Evolutionary conservation across 1,140 invertebrate species (phyloP).

Genomic region (Drosophila micromelanica): DNA sequence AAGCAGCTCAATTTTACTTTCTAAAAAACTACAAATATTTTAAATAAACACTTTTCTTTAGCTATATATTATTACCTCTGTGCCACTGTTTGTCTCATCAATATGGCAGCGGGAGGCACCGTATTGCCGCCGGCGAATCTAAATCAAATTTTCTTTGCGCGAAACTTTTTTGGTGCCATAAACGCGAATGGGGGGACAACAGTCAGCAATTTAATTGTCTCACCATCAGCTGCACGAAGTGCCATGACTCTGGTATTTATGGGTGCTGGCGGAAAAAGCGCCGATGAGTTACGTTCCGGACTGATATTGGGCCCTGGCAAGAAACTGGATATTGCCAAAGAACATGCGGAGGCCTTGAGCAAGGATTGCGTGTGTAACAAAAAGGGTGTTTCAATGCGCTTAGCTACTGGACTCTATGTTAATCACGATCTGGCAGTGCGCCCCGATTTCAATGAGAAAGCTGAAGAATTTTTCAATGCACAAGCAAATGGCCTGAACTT

Average conservation of each 20-base stretch:
- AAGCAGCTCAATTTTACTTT: slow-evolving; percentile 9
- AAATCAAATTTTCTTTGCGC: slow-evolving; percentile 63
- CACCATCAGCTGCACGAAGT: slow-evolving; percentile 58
- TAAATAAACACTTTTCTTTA: not conserved
- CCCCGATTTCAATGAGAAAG: slow-evolving; percentile 50
- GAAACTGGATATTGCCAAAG: slow-evolving; percentile 54
- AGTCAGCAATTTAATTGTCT: slow-evolving; percentile 46
- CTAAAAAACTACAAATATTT: not conserved
- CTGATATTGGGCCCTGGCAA: slow-evolving; percentile 42
- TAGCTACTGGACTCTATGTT: slow-evolving; percentile 65
- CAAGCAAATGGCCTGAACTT: slow-evolving; percentile 85
- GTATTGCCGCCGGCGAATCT: slow-evolving; percentile 35
- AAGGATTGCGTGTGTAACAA: slow-evolving; percentile 43
- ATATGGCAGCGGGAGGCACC: slow-evolving; percentile 60
- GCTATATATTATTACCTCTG: not conserved
- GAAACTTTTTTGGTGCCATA: slow-evolving; percentile 56
- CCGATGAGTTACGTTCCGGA: slow-evolving; percentile 46
- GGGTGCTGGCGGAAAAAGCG: slow-evolving; percentile 48
- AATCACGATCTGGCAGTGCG: slow-evolving; percentile 38
- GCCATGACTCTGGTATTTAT: slow-evolving; percentile 66
- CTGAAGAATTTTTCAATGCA: slow-evolving; percentile 73
- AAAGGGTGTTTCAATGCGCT: slow-evolving; percentile 35
- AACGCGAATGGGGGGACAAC: slow-evolving; percentile 20
- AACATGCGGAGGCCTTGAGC: slow-evolving; percentile 54
- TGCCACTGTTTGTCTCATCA: slow-evolving; percentile 17